These are phyloP conservation scores for Trichacis sp. DNA, from an alignment of 2,888 invertebrate genomes.

Conservation along the genomic window DNA sequence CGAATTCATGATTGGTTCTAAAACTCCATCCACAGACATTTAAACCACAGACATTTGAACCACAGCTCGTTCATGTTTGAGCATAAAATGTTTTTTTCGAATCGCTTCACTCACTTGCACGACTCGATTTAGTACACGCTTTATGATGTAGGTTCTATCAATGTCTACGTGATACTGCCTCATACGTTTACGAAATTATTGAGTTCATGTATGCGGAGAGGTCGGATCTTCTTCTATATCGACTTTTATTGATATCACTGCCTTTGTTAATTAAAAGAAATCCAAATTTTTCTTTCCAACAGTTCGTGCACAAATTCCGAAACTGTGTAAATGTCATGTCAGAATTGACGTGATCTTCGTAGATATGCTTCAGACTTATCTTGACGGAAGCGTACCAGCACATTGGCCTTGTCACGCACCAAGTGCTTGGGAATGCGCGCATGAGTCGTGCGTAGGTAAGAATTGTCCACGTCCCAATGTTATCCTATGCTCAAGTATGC, in stretches of 20 bases:
- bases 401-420: conserved; percentile 16
- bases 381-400: conserved; percentile 14
- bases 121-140: conserved; percentile 10
- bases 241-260: conserved; percentile 15
- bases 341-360: conserved; percentile 30
- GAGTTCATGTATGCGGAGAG: conserved; percentile 1
- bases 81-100: conserved; percentile 3
- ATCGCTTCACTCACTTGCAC: conserved; percentile 28
- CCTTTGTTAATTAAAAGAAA: conserved; percentile 33
- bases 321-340: conserved; percentile 40
- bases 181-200: too few species aligned
- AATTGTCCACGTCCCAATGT: conserved; percentile 52
- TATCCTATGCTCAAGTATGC: conserved; percentile 44
- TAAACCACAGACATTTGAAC: too few species aligned
- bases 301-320: conserved; percentile 30
- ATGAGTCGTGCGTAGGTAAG: conserved; percentile 53
- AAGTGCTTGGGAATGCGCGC: conserved; percentile 24
- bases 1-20: conserved; percentile 22
- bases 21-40: conserved; percentile 21
- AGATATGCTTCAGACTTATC: conserved; percentile 23
- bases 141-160: background rate
- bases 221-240: conserved; percentile 29
- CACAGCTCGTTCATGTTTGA: background rate
- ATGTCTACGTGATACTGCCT: conserved; percentile 7
- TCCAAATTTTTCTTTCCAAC: conserved; percentile 33